Percentiles rank a stretch among this genome's conserved stretches.
phyloP scores from a whole-genome alignment of 2,113 vertebrate genomes.

The Girardinichthys multiradiatus region DNA sequence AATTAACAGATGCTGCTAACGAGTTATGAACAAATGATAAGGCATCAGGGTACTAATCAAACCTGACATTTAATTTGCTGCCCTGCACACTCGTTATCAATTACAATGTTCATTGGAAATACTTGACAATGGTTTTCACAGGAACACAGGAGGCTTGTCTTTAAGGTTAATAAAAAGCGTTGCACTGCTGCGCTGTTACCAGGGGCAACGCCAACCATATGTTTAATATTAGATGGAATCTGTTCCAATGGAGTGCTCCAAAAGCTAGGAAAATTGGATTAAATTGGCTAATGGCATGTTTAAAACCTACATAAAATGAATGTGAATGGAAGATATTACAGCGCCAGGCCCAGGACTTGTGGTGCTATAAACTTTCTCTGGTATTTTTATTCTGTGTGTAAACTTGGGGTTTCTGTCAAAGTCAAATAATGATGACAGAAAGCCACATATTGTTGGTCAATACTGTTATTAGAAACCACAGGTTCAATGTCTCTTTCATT shows the following conservation, averaged over 20 bases:
- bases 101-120: conserved; percentile 73
- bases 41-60: conserved; percentile 82
- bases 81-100: conserved; percentile 80
- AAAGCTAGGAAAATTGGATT: conserved; percentile 86
- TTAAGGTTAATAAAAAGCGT: conserved; percentile 67
- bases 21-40: conserved; percentile 85
- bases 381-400: conserved; percentile 72
- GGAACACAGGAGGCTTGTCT: conserved; percentile 68
- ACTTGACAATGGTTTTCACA: conserved; percentile 74
- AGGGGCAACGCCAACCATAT: conserved; percentile 79
- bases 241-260: conserved; percentile 83
- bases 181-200: conserved; percentile 64
- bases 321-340: conserved; percentile 83
- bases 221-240: conserved; percentile 87
- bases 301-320: conserved; percentile 85
- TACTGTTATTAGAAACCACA: conserved; percentile 75
- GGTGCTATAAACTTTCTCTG: conserved; percentile 62
- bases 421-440: conserved; percentile 74
- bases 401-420: conserved; percentile 79
- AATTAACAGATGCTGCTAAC: conserved; percentile 85
- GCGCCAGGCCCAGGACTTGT: conserved; percentile 59
- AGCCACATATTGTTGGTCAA: conserved; percentile 77
- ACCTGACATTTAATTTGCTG: conserved; percentile 85
- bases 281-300: conserved; percentile 88
- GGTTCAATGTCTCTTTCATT: conserved; percentile 73